A percentile compares a stretch with the other conserved stretches of the same genome.
Conservation (phyloP, 1,140 invertebrate species). For the Galendromus occidentalis region DNA sequence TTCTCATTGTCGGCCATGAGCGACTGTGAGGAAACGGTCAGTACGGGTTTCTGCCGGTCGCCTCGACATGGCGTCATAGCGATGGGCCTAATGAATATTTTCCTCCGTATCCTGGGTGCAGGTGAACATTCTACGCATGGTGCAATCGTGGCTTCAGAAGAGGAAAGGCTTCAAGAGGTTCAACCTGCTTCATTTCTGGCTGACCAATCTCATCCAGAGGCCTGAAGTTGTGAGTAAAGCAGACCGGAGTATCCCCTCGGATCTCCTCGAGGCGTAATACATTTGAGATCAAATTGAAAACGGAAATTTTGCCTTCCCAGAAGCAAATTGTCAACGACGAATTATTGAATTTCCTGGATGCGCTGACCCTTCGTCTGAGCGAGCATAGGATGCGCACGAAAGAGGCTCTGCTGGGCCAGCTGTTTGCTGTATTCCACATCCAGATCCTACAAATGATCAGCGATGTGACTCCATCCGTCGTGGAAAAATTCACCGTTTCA, state of each 20-base stretch:
- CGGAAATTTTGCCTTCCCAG: neutral
- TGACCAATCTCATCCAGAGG: neutral
- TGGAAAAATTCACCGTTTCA: neutral
- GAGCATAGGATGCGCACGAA: neutral
- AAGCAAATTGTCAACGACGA: neutral
- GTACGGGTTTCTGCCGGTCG: neutral
- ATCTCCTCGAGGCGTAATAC: too few relatives aligned
- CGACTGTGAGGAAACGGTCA: neutral
- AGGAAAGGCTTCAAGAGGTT: neutral
- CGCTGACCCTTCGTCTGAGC: neutral
- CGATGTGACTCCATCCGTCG: neutral
- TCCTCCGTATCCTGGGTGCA: neutral
- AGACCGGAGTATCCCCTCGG: too few relatives aligned
- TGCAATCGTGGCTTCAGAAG: neutral
- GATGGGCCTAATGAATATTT: too few relatives aligned
- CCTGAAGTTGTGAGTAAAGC: neutral
- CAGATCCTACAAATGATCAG: neutral
- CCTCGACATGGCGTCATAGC: neutral
- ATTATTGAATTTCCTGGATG: neutral
- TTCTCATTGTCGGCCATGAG: neutral
- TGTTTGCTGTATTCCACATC: neutral
- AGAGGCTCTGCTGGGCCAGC: neutral
- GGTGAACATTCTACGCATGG: neutral
- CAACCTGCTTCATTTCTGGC: neutral
- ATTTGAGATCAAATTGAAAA: too few relatives aligned